Evolutionary conservation across 2,888 invertebrate species (phyloP).

Genomic region (Torymus texanus): DNA sequence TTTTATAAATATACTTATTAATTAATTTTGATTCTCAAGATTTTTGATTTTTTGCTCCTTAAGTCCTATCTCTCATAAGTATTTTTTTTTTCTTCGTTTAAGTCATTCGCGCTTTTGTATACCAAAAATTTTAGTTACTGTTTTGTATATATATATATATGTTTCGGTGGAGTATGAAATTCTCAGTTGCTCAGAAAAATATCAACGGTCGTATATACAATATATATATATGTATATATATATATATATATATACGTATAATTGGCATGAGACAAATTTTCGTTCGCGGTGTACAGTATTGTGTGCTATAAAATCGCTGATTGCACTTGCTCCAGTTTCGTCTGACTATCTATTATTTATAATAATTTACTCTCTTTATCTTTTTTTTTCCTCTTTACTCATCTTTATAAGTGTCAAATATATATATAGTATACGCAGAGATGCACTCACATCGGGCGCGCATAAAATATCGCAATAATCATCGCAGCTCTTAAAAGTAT

Average conservation of each 20-base stretch:
- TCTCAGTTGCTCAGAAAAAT: conserved; percentile 16
- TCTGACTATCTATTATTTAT: conserved; percentile 3
- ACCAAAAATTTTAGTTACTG: not conserved
- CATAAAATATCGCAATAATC: conserved; percentile 9
- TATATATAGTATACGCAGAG: conserved; percentile 25
- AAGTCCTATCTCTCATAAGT: conserved; percentile 53
- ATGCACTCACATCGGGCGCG: conserved; percentile 49
- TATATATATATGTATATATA: too few species aligned
- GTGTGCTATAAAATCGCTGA: conserved; percentile 40
- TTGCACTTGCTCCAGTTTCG: conserved; percentile 55
- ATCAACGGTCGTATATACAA: conserved; percentile 17
- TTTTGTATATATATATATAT: conserved; percentile 10
- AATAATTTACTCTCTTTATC: conserved; percentile 4
- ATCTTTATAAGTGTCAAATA: not conserved
- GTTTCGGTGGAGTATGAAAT: not conserved
- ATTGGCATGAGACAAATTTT: conserved; percentile 29
- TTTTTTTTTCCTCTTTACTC: conserved; percentile 2
- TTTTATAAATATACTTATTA: conserved; percentile 63
- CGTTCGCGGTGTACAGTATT: conserved; percentile 34
- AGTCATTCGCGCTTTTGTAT: not conserved
- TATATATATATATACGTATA: too few species aligned
- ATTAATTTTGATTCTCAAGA: conserved; percentile 71
- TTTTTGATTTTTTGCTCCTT: conserved; percentile 65
- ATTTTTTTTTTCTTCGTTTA: conserved; percentile 15
- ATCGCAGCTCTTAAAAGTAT: too few species aligned